A percentile compares a stretch with the other conserved stretches of the same genome.
Conservation (phyloP, 2,888 invertebrate genomes). For the Drosophila dives region DNA sequence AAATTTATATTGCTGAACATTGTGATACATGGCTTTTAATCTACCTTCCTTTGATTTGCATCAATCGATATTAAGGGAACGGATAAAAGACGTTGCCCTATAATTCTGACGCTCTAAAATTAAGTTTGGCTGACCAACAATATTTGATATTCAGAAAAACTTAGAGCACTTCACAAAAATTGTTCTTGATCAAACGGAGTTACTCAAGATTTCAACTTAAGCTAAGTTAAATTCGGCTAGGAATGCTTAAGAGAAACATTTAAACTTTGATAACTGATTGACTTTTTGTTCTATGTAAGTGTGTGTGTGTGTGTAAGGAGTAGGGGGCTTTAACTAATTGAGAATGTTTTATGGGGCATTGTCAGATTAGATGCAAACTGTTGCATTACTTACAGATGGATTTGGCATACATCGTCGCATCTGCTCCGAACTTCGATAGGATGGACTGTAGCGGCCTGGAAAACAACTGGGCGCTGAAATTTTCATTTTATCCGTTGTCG, state of each 20-base stretch:
- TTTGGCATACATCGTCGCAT: slow-evolving; percentile 96
- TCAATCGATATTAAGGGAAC: not conserved
- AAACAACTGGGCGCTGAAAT: slow-evolving; percentile 92
- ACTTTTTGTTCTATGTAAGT: not conserved
- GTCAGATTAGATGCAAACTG: not conserved
- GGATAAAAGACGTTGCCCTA: not conserved
- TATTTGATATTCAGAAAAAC: too few relatives aligned
- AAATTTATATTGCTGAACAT: not conserved
- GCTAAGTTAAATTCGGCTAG: not conserved
- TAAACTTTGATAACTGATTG: not conserved
- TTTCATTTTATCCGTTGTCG: slow-evolving; percentile 97
- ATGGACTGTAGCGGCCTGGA: slow-evolving; percentile 96
- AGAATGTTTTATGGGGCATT: not conserved
- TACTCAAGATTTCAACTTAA: too few relatives aligned
- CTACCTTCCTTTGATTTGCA: not conserved
- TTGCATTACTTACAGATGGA: slow-evolving; percentile 92
- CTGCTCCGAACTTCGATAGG: slow-evolving; percentile 94
- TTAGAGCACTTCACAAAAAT: too few relatives aligned
- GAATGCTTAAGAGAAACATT: not conserved
- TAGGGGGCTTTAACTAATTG: not conserved
- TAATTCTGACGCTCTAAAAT: not conserved
- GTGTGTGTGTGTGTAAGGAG: not conserved
- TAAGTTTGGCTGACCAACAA: not conserved
- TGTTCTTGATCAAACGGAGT: too few relatives aligned
- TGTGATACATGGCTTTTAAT: not conserved